Percentiles rank a stretch among this genome's conserved stretches.
phyloP scores from a whole-genome alignment of 53 echinoderm and acorn worm species.

The Zoroaster sp. region DNA sequence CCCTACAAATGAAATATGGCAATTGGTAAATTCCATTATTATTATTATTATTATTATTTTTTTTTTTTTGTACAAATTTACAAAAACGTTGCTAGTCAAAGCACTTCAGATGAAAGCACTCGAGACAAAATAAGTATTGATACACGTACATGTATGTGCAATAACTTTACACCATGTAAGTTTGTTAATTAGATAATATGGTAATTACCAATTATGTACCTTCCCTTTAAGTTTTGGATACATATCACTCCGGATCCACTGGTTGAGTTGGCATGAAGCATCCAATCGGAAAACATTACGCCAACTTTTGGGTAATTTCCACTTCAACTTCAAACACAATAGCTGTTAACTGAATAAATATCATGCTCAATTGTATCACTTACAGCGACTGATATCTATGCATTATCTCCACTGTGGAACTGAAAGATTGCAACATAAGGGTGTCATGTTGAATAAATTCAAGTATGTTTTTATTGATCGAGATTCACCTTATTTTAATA shows the following conservation, averaged over 20 bases:
- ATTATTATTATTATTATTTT: not conserved
- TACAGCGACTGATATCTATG: not conserved
- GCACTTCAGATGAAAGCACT: too few relatives aligned
- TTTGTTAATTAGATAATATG: too few relatives aligned
- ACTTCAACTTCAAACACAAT: not conserved
- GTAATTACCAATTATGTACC: too few relatives aligned
- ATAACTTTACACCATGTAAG: too few relatives aligned
- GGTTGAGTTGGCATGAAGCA: not conserved
- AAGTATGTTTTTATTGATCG: not conserved
- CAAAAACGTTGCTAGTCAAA: not conserved
- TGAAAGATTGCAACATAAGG: not conserved
- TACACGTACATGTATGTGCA: too few relatives aligned
- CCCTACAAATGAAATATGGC: slow-evolving; percentile 5
- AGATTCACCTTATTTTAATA: not conserved
- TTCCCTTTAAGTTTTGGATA: too few relatives aligned
- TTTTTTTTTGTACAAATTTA: not conserved
- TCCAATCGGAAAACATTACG: not conserved
- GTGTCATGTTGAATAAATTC: not conserved
- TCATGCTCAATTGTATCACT: not conserved
- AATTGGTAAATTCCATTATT: not conserved
- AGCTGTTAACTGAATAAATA: not conserved
- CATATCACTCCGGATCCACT: too few relatives aligned
- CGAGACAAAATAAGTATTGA: too few relatives aligned
- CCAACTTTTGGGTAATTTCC: not conserved
- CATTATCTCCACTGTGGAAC: not conserved